Evolutionary conservation across 1,140 invertebrate genomes (phyloP), one percentile per base, ranked within the genome.

Genomic region (Phenacoccus solenopsis): DNA sequence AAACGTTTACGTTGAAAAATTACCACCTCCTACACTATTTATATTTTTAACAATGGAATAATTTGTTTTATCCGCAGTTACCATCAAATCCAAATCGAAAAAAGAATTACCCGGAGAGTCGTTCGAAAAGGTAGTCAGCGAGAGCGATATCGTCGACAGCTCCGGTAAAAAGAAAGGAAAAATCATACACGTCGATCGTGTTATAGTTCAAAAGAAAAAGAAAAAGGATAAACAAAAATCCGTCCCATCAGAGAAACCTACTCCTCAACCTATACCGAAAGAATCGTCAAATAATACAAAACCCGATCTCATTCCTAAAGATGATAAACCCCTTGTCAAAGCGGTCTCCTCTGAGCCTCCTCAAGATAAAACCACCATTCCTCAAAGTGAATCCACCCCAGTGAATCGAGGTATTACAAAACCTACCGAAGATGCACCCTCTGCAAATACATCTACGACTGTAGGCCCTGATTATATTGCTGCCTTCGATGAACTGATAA

Each of bases 171-270:
- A 70, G 61, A 74, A 81, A 1, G 79, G 82, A 1, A 85, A 84
- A 70, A 80, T 85, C 67, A 84, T 88, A 22, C 87, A 86, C 76
- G 86, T 86, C 72, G 85, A 89, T 76, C 83, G 85, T 76, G 82
- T 89, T 74, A 84, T 81, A 16, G 79, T 88, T 68, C 80, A 80
- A 70, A 84, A 86, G 74, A 71, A 67, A 20, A 30, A 68, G 16
- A 71, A 69, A 25, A n/a, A 20, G 3, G 24, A 49, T 16, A 49
- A 49, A 49, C 16, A 10, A 2, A n/a, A n/a, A 16, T 9, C 38
- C 3, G n/a, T n/a, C n/a, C n/a, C n/a, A n/a, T n/a, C n/a, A n/a
- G 38, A 49, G 20, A 49, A 49, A 49, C 38, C 38, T n/a, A 49
- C 3, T n/a, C 2, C 38, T 3, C 13, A 49, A 49, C 38, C 38